A percentile compares a stretch with the other conserved stretches of the same genome.
Evolutionary conservation across 2,797 vertebrate species (phyloP).

Genomic region (Esox lucius): DNA sequence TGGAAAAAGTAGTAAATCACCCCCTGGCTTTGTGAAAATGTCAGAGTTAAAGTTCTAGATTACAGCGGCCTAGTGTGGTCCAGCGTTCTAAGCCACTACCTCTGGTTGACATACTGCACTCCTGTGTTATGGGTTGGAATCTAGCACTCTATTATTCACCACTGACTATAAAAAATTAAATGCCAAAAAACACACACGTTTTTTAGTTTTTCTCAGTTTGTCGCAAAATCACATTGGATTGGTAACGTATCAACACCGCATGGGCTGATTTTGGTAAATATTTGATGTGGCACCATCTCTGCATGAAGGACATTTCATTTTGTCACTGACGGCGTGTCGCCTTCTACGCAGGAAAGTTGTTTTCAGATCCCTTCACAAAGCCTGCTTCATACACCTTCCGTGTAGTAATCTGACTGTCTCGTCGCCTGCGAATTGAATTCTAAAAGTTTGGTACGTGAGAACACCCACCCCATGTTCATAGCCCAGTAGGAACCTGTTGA

Average conservation of each 20-base stretch:
- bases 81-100: too few relatives aligned
- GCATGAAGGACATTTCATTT: conserved; percentile 43
- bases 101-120: too few relatives aligned
- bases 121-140: too few relatives aligned
- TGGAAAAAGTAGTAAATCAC: conserved; percentile 16
- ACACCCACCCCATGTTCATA: conserved; percentile 52
- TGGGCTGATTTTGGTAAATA: background rate
- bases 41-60: background rate
- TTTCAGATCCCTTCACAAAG: conserved; percentile 37
- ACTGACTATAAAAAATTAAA: too few relatives aligned
- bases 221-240: background rate
- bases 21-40: background rate
- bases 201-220: too few relatives aligned
- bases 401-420: conserved; percentile 49
- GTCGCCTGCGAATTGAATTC: conserved; percentile 46
- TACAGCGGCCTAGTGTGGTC: background rate
- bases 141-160: too few relatives aligned
- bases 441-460: conserved; percentile 28
- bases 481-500: conserved; percentile 62
- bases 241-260: background rate
- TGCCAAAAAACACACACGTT: too few relatives aligned
- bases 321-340: conserved; percentile 24
- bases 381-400: conserved; percentile 24
- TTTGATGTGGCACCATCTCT: background rate
- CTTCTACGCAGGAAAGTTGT: conserved; percentile 13